Percentiles rank a stretch among this genome's conserved stretches.
Conservation (phyloP, 2,797 vertebrate genomes). For the Setipinna tenuifilis region DNA sequence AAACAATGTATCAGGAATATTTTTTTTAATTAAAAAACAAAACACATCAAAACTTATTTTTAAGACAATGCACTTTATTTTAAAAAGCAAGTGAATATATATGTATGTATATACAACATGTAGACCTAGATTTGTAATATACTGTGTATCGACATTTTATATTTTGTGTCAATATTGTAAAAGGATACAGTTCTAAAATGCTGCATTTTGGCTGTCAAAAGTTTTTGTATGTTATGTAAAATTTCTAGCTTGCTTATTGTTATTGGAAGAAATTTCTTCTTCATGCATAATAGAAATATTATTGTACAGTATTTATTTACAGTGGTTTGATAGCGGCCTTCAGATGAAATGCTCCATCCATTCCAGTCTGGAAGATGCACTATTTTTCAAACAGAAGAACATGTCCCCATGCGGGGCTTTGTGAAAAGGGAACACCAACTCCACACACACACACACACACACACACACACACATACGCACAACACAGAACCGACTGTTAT, state of each 20-base stretch:
- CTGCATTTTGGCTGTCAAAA: slow-evolving; percentile 54
- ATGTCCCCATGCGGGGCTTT: slow-evolving; percentile 37
- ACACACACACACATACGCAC: too few species aligned
- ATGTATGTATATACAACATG: slow-evolving; percentile 51
- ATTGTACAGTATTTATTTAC: slow-evolving; percentile 71
- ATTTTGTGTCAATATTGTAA: slow-evolving; percentile 53
- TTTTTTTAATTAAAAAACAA: slow-evolving; percentile 26
- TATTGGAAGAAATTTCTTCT: slow-evolving; percentile 46
- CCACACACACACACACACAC: slow-evolving; percentile 36
- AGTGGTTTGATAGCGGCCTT: slow-evolving; percentile 46
- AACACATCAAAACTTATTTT: slow-evolving; percentile 49
- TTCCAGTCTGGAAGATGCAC: slow-evolving; percentile 54
- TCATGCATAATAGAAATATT: slow-evolving; percentile 44
- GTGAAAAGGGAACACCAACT: slow-evolving; percentile 48
- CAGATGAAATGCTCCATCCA: slow-evolving; percentile 45
- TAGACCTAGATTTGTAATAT: slow-evolving; percentile 52
- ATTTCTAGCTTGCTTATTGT: slow-evolving; percentile 53
- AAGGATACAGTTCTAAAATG: slow-evolving; percentile 55
- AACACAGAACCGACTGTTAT: slow-evolving; percentile 30
- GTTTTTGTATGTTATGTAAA: slow-evolving; percentile 56
- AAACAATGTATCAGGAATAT: slow-evolving; percentile 50
- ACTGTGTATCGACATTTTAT: slow-evolving; percentile 49
- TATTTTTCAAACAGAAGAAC: slow-evolving; percentile 52
- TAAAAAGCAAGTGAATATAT: slow-evolving; percentile 52
- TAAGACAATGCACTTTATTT: slow-evolving; percentile 65